These are phyloP conservation scores for Spheniscus mendiculus DNA, from an alignment of 2,113 vertebrate genomes.

Conservation along the genomic window DNA sequence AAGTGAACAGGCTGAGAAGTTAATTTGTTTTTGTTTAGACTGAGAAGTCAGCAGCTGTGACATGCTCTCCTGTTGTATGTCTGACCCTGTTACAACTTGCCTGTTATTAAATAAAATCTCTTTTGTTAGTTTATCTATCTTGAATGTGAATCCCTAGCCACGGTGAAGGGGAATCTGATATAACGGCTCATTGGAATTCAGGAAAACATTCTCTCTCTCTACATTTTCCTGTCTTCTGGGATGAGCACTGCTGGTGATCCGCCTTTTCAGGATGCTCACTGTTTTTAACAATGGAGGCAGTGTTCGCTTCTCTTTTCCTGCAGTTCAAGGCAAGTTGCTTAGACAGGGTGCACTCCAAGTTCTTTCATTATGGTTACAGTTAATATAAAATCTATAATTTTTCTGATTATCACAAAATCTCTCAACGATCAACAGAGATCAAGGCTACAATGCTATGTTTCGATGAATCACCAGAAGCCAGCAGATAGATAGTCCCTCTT, in stretches of 20 bases:
- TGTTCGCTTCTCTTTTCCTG: not conserved
- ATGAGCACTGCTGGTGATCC: not conserved
- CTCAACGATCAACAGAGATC: not conserved
- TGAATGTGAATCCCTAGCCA: not conserved
- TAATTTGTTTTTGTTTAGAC: constrained; percentile 52
- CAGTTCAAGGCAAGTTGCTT: not conserved
- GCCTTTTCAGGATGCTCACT: not conserved
- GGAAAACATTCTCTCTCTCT: not conserved
- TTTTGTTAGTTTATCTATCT: constrained; percentile 32
- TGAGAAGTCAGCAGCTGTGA: constrained; percentile 18
- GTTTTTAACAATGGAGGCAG: not conserved
- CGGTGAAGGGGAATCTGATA: not conserved
- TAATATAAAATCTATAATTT: not conserved
- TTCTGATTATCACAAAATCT: not conserved
- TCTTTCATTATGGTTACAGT: not conserved
- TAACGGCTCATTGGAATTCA: not conserved
- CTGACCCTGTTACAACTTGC: constrained; percentile 31
- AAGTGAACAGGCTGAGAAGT: not conserved
- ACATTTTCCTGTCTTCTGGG: not conserved
- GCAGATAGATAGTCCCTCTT: not conserved
- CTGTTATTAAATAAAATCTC: constrained; percentile 7
- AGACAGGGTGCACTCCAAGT: not conserved
- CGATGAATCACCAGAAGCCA: not conserved
- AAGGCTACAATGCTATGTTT: not conserved
- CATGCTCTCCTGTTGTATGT: not conserved